Conservation (phyloP, 2,797 vertebrate species). For the Eremophila alpestris region DNA sequence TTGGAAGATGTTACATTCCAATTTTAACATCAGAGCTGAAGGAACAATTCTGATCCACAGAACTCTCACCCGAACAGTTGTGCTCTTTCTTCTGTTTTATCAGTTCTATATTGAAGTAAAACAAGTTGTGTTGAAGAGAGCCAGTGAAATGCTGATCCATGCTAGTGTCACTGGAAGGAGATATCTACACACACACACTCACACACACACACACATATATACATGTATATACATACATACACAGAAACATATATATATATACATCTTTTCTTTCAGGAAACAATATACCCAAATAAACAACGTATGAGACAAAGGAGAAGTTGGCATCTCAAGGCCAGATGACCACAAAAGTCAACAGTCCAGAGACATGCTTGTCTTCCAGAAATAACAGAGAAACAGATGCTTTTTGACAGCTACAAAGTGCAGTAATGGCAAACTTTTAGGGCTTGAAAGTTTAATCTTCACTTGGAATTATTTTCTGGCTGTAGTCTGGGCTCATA, state of each 20-base stretch:
- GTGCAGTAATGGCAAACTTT: background rate
- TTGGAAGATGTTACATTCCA: background rate
- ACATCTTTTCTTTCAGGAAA: background rate
- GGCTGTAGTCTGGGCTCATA: background rate
- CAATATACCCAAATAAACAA: background rate
- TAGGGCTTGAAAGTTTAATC: background rate
- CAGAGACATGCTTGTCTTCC: background rate
- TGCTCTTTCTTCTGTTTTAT: background rate
- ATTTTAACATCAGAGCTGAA: background rate
- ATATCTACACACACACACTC: background rate
- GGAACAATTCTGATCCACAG: background rate
- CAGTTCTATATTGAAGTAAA: background rate
- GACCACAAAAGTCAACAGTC: background rate
- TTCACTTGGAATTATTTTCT: background rate
- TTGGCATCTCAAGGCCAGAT: background rate
- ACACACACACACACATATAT: background rate
- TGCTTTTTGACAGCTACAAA: background rate
- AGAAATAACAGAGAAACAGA: background rate
- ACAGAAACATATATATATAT: no score
- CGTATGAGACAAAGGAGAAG: background rate
- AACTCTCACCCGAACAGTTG: background rate
- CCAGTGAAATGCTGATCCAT: background rate
- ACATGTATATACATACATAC: rapidly evolving
- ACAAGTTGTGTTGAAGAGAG: background rate
- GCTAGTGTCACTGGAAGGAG: background rate